Evolutionary conservation across 2,113 vertebrate genomes (phyloP).

Genomic region (Rhizomys pruinosus): DNA sequence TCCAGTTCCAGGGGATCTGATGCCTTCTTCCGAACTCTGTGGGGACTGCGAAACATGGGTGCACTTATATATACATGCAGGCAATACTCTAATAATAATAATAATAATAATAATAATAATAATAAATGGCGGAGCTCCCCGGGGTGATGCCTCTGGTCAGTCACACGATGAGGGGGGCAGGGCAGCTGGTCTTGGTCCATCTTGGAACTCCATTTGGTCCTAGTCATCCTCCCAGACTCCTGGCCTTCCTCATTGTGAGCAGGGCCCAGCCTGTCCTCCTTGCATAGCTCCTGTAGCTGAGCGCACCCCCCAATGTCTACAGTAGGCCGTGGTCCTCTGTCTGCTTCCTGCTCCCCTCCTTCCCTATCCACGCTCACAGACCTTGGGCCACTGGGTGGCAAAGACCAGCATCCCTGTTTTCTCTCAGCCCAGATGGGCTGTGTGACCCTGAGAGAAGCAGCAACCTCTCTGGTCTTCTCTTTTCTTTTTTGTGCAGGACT

Average conservation of each 20-base stretch:
- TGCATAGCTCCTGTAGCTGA: not conserved
- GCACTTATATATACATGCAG: too few relatives aligned
- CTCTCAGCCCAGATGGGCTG: not conserved
- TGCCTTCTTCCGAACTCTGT: too few relatives aligned
- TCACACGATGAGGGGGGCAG: too few relatives aligned
- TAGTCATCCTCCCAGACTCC: not conserved
- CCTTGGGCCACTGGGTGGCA: not conserved
- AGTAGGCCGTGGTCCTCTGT: rapidly evolving
- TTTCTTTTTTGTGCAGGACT: not conserved
- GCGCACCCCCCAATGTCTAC: not conserved
- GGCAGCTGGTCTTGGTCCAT: not conserved
- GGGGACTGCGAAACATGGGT: too few relatives aligned
- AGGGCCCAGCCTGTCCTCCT: too few relatives aligned
- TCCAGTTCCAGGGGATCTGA: too few relatives aligned
- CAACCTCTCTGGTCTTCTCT: not conserved
- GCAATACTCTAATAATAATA: too few relatives aligned
- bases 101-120: too few relatives aligned
- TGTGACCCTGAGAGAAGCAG: not conserved
- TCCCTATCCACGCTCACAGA: not conserved
- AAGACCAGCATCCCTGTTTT: not conserved
- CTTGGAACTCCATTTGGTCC: not conserved
- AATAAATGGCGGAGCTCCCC: too few relatives aligned
- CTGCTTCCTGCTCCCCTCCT: not conserved
- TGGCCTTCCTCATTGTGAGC: not conserved
- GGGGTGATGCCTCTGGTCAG: not conserved